Percentiles rank a stretch among this genome's conserved stretches.
These are phyloP conservation scores for Tragelaphus buxtoni DNA, from an alignment of 2,113 vertebrate genomes.

Conservation along the genomic window DNA sequence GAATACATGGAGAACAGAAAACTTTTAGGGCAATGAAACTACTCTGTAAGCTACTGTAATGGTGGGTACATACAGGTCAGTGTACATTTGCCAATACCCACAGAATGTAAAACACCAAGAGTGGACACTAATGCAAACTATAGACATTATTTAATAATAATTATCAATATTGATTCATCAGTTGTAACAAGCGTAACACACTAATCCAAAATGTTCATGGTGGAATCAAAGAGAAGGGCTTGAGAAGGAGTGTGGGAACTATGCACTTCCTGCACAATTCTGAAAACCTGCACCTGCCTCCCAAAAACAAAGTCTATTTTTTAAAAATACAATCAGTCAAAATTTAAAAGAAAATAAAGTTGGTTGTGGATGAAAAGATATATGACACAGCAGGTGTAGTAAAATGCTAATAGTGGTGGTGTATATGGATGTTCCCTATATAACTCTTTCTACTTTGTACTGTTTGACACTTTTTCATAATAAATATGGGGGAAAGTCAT, in stretches of 20 bases:
- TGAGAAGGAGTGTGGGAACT: neutral
- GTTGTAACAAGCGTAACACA: neutral
- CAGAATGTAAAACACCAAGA: neutral
- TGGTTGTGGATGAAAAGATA: neutral
- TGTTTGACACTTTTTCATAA: constrained; percentile 5
- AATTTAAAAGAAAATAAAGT: neutral
- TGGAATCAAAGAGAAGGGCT: neutral
- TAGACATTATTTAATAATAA: neutral
- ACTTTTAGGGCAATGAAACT: neutral
- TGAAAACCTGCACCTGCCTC: neutral
- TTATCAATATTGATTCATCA: neutral
- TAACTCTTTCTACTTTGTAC: neutral
- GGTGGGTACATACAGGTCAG: neutral
- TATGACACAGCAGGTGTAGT: neutral
- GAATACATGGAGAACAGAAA: neutral
- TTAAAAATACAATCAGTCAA: neutral
- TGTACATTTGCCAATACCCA: neutral
- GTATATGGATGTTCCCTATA: neutral
- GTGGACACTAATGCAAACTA: neutral
- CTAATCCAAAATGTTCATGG: neutral
- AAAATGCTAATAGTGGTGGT: neutral
- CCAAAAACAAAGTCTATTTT: neutral
- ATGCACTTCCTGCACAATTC: neutral
- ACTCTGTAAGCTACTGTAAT: neutral
- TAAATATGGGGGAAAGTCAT: neutral